Base-by-base conservation (phyloP, 2,888 invertebrate species). In the Crocallis elinguaria region DNA sequence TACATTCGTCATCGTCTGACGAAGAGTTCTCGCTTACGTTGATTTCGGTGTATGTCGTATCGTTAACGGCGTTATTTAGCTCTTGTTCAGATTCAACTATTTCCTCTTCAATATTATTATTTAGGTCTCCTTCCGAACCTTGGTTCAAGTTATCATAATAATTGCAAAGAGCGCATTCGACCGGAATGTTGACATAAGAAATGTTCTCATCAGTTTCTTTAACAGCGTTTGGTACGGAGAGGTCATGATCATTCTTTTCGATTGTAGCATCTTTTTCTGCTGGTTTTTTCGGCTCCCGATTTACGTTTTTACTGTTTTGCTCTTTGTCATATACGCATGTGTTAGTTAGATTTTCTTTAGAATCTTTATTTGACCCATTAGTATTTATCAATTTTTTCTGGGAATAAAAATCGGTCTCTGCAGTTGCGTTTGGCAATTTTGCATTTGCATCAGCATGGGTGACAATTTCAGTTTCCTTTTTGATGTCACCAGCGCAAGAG, bases 1-100 rank as follows among this genome's bases (percentile, higher is more conserved):
- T 55, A 16, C 49, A 58, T 29, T 60, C 62, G 29, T 60, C 62
- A 19, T 62, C 62, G 5, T 55, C 59, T 25, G 51, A 48, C n/a
- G 53, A 51, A 5, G 56, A 55, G 43, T 49, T 25, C 30, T 57
- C 49, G 5, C 12, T 11, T 8, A 19, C 9, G 44, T 49, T 13
- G 3, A 25, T 17, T 35, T 43, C 43, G 33, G 7, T n/a, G n/a
- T 25, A 23, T 1, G 11, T 25, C 16, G 30, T 17, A 29, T 12
- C 9, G 17, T 27, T 19, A 19, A 25, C 25, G 9, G 21, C 7
- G 19, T 44, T 38, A 35, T 41, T 16, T 2, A 23, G 7, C 19
- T 35, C 19, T 0, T 11, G 9, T 12, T 27, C 14, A 8, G 8
- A 25, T 35, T 27, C 16, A 7, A 41, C 23, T 0, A 14, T 9